Evolutionary conservation across 2,797 vertebrate genomes (phyloP), one percentile per base, ranked within the genome.

Genomic region (Crypturellus tataupa): DNA sequence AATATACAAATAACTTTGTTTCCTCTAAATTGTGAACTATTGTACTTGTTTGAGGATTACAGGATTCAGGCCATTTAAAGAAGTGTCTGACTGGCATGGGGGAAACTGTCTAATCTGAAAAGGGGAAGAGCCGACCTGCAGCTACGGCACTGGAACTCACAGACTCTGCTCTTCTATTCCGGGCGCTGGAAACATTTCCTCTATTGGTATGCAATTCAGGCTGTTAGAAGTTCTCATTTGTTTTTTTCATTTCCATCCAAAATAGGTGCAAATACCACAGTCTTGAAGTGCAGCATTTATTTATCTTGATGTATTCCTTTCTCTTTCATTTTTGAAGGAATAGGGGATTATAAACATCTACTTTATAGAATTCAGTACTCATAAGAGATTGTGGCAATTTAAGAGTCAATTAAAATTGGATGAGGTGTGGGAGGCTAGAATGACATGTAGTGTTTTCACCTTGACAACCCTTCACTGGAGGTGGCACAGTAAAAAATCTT

Each of bases 381-480:
- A 16, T n/a, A 90, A 91, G 64, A 42, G 47, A 68, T 20, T 71
- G 46, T 69, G 58, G 75, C 56, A 96, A 58, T 73, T 95, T 77
- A 93, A 93, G 80, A 78, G 71, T 86, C 68, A 88, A 93, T 85
- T 85, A 87, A 94, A 95, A 87, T 87, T 95, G 68, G 49, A 75
- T 71, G 23, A 63, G 77, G 71, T 0, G 94, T 97, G 65, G 96
- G 91, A 96, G 91, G 92, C 21, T 59, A 71, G 83, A 76, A 95
- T 94, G 95, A 94, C 80, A 86, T 4, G 12, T 69, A 94, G 71
- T 10, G 3, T 79, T 96, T 96, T 92, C 78, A 82, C 83, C 85
- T 94, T 95, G 95, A 96, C 95, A 97, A 64, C 56, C 64, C 88
- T 90, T 95, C 87, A 92, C 53, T 94, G 95, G 91, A 94, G 91